These are phyloP conservation scores for Platycheirus albimanus DNA, from an alignment of 2,888 invertebrate species.

Conservation along the genomic window DNA sequence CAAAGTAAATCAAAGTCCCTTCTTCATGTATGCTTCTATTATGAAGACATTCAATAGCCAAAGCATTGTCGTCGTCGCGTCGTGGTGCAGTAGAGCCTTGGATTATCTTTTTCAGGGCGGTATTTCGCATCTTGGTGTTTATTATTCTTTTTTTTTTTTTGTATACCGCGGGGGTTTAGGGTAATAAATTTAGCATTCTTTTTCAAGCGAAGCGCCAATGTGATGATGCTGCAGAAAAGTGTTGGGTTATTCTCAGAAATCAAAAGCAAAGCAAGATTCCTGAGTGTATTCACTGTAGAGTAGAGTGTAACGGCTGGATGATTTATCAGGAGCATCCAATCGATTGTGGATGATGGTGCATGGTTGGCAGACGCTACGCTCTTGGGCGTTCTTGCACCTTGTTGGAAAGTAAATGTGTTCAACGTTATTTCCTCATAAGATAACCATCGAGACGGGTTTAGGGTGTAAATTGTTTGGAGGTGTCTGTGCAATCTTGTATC, in stretches of 20 bases:
- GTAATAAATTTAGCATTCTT: conserved; percentile 61
- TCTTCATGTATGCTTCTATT: conserved; percentile 52
- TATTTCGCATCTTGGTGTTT: conserved; percentile 21
- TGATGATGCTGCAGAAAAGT: conserved; percentile 27
- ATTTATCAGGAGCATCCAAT: conserved; percentile 70
- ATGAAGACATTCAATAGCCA: conserved; percentile 59
- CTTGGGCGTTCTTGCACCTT: conserved; percentile 65
- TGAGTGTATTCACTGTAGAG: too few relatives aligned
- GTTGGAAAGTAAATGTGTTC: conserved; percentile 31
- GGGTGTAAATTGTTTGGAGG: conserved; percentile 53
- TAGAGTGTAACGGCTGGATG: conserved; percentile 52
- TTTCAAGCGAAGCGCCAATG: conserved; percentile 65
- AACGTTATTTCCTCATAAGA: conserved; percentile 67
- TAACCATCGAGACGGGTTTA: conserved; percentile 57
- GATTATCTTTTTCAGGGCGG: conserved; percentile 57
- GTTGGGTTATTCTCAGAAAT: conserved; percentile 59
- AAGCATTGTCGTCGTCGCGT: conserved; percentile 30
- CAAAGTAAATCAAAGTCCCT: conserved; percentile 67
- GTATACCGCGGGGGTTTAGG: conserved; percentile 66
- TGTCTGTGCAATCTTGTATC: conserved; percentile 12
- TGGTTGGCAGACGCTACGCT: conserved; percentile 45
- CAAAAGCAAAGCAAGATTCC: conserved; percentile 52
- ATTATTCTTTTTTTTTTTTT: conserved; percentile 20
- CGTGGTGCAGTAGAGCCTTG: conserved; percentile 15
- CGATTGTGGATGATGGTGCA: conserved; percentile 36